phyloP scores from a whole-genome alignment of 2,797 vertebrate species.

The Acanthornis magna region DNA sequence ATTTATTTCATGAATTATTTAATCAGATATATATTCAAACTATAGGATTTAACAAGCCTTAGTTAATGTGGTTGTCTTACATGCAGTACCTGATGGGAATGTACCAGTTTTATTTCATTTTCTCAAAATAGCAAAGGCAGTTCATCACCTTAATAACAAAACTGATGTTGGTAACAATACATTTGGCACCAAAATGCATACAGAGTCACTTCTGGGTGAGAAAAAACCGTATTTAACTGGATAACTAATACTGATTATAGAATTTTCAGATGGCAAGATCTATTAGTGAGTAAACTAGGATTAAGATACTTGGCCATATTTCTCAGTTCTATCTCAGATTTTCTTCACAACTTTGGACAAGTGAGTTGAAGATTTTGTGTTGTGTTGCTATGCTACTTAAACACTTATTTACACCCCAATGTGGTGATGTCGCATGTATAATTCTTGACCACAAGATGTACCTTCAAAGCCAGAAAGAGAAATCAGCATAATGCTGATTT shows the following conservation, averaged over 20 bases:
- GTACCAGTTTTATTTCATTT: neutral
- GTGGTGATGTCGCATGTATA: neutral
- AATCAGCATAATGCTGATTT: neutral
- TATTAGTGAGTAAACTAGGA: neutral
- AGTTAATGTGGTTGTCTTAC: neutral
- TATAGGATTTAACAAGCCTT: neutral
- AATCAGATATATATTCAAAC: neutral
- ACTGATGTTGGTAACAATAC: neutral
- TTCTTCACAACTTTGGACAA: neutral
- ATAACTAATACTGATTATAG: neutral
- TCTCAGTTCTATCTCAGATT: neutral
- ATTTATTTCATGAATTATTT: slow-evolving; percentile 18
- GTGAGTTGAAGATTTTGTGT: neutral
- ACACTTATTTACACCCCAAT: neutral
- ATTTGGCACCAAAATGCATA: neutral
- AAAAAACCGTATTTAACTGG: neutral
- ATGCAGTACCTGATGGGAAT: neutral
- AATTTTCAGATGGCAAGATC: neutral
- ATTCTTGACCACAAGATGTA: neutral
- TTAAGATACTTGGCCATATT: neutral
- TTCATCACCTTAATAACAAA: neutral
- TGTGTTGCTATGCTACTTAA: neutral
- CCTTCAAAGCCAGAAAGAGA: neutral
- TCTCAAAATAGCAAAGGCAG: neutral
- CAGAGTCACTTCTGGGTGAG: neutral